Percentiles rank a stretch among this genome's conserved stretches.
Evolutionary conservation across 2,797 vertebrate species (phyloP).

Genomic region (Myotis findleyi): DNA sequence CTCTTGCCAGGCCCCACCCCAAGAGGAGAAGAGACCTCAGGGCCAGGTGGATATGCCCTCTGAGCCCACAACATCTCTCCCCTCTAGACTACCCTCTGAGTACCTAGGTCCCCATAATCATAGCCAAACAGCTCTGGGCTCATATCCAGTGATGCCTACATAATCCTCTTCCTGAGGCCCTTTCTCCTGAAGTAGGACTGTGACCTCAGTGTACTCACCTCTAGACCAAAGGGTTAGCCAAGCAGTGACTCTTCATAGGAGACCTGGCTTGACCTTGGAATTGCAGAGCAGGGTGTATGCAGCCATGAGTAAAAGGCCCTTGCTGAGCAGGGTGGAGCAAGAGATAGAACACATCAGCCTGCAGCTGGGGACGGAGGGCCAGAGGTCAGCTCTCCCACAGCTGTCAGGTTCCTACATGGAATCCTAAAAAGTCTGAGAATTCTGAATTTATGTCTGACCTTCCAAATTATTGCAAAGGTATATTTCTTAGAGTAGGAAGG

Average conservation of each 20-base stretch:
- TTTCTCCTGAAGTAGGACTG: background rate
- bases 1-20: background rate
- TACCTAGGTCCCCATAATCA: background rate
- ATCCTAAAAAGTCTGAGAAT: background rate
- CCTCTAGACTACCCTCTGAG: background rate
- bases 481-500: background rate
- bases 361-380: background rate
- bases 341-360: background rate
- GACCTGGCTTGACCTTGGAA: background rate
- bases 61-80: background rate
- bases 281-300: background rate
- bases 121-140: background rate
- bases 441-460: background rate
- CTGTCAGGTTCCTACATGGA: background rate
- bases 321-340: background rate
- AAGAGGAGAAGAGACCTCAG: background rate
- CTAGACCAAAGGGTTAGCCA: background rate
- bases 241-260: background rate
- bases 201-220: background rate
- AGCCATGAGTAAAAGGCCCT: background rate
- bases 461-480: background rate
- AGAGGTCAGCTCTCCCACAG: background rate
- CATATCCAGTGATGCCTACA: background rate
- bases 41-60: background rate
- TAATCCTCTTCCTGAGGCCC: background rate